Conservation (phyloP, 2,797 vertebrate species). For the Ataeniobius toweri region DNA sequence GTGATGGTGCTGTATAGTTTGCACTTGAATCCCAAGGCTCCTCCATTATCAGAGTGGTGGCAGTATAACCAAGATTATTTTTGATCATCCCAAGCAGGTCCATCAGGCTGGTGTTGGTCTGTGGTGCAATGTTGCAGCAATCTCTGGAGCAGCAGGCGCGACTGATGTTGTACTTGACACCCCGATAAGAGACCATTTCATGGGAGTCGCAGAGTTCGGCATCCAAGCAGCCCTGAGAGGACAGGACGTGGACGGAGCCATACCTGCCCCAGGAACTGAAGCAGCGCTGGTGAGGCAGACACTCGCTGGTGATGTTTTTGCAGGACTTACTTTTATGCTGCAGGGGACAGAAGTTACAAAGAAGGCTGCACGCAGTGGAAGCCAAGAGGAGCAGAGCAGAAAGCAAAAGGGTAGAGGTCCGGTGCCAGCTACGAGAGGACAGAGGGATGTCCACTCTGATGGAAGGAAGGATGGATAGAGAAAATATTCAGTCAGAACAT, state of each 20-base stretch:
- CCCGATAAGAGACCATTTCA: conserved; percentile 17
- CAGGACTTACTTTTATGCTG: conserved; percentile 49
- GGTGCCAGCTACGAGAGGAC: conserved; percentile 11
- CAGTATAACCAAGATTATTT: background rate
- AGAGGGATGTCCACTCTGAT: conserved; percentile 22
- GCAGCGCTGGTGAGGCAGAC: conserved; percentile 63
- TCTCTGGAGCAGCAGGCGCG: conserved; percentile 73
- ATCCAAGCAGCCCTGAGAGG: conserved; percentile 69
- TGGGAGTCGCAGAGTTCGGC: conserved; percentile 51
- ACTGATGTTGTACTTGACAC: conserved; percentile 53
- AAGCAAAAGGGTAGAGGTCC: conserved; percentile 35
- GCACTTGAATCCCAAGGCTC: conserved; percentile 49
- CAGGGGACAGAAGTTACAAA: conserved; percentile 70
- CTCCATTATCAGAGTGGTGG: background rate
- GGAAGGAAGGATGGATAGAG: background rate
- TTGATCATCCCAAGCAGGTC: conserved; percentile 37
- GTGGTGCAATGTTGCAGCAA: conserved; percentile 52
- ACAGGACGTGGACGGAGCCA: conserved; percentile 56
- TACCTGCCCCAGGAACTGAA: conserved; percentile 57
- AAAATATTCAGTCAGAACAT: too few species aligned
- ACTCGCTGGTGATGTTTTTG: conserved; percentile 52
- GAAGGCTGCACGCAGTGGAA: conserved; percentile 36
- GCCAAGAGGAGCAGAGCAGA: conserved; percentile 31
- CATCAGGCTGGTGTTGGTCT: conserved; percentile 29
- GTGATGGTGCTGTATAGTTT: conserved; percentile 32